Base-by-base conservation (phyloP, 2,888 invertebrate species). In the Erebia ligea region DNA sequence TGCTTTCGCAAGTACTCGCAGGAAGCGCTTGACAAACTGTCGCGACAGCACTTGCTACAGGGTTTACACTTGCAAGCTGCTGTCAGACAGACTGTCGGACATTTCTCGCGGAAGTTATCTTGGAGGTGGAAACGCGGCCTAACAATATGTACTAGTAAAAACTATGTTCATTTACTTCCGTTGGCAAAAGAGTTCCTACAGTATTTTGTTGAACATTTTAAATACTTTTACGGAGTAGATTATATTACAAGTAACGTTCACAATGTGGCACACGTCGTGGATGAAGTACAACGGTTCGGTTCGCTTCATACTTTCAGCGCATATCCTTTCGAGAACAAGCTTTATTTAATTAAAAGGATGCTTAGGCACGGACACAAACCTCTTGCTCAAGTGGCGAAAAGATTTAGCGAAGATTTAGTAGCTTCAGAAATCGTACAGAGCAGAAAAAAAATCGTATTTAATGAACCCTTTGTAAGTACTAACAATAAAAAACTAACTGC, bases 211-310 rank as follows among this genome's bases (percentile, higher is more conserved):
- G 58, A 62, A n/a, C 10, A 64, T 50, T 75, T 61, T 68, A 57
- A 50, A 42, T 11, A 68, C 1, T 62, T 72, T 25, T 78, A 78
- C 68, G 78, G 77, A 11, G 48, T 13, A 48, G 72, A 72, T 13
- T 73, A 72, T 40, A 61, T 77, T 2, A 74, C 74, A 17, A 76
- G 76, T 67, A 78, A 78, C 58, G 72, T 77, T 9, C 78, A 78
- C 45, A 78, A 77, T 62, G 59, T 78, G 48, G 5, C 17, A 5
- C 77, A 78, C 52, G 4, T 78, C 2, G 58, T 68, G 9, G 67
- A 76, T 19, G 77, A 78, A 69, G 76, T 77, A 1, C 40, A 62
- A 68, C 65, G 57, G 71, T 75, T 74, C 70, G 76, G 76, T 8
- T 15, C 34, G 11, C 67, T 78, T 10, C 58, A 72, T 40, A 69